Evolutionary conservation across 2,113 vertebrate genomes (phyloP), one percentile per base, ranked within the genome.

Genomic region (Serilophus lunatus): DNA sequence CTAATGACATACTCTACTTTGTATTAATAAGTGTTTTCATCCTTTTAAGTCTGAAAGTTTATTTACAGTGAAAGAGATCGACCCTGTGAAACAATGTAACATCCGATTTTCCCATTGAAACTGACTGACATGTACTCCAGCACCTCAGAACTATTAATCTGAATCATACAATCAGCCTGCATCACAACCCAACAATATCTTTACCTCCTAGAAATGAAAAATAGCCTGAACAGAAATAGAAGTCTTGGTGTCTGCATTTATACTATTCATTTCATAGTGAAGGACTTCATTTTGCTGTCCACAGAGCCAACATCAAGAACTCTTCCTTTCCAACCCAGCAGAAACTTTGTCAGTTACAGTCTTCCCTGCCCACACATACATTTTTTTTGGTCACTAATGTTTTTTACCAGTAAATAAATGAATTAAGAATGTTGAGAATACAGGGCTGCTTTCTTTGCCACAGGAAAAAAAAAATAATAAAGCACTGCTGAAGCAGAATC

Each of bases 401-500:
- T 72, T n/a, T 90, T 74, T 20, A 63, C 13, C n/a, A 45, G 29
- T 61, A 88, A 63, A 81, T 79, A 83, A 80, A 80, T 18, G 35
- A 13, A 71, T 51, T 8, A 4, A 20, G 42, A 77, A 50, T 8
- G 22, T 4, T 72, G 25, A 23, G 3, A 74, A 51, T 25, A 33
- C 3, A 60, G 4, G 24, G 16, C 6, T 64, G 24, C 0, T 7
- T 63, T 51, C 61, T 56, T 49, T 51, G 26, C 16, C 56, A 59
- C 38, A 12, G 2, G 29, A 7, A 6, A 0, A 44, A 17, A 31
- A 61, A 13, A 60, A 38, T 25, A 76, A 78, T 13, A 83, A 90
- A 88, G 49, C 28, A 40, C 42, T 81, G n/a, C 31, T 72, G 60
- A 93, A 81, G 38, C 45, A 85, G 36, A 68, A 91, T 75, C 65